Evolutionary conservation across 2,113 vertebrate species (phyloP), one percentile per base, ranked within the genome.

Genomic region (Cacatua alba): DNA sequence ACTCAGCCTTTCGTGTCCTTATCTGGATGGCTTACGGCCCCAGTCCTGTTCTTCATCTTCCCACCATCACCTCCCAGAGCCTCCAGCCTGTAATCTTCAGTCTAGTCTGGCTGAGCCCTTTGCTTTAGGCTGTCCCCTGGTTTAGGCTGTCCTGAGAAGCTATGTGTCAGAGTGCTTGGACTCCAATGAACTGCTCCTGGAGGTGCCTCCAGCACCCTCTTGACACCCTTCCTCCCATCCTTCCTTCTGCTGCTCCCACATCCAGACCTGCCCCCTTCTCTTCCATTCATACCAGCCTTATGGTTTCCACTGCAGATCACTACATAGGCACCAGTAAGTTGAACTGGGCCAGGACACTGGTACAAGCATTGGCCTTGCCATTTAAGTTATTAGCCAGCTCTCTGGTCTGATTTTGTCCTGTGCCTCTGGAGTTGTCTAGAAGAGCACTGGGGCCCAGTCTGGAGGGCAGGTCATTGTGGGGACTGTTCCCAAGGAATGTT

Each of bases 61-160:
- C 81, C 81, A 94, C 35, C 77, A 86, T 29, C 86, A 4, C 6
- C 33, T 89, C 74, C 33, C 62, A 89, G 39, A 67, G 55, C 80
- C 26, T 90, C 15, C 59, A 94, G 82, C 31, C 86, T 95, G 57
- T 92, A 92, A 97, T 95, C 94, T 94, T 72, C 81, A 92, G 33
- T 64, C 80, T 79, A 52, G 83, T 17, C 39, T 82, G 81, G 81
- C 89, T 4, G 77, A 68, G 48, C 35, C 72, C 64, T 75, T 63
- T 39, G 76, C 60, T 89, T 82, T 71, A 68, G 76, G 72, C 43
- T 88, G 75, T 74, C 70, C 75, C 52, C 63, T 72, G 25, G 6
- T 92, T 86, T 16, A 94, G 70, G 37, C 44, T 70, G 28, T 67
- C 68, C 63, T 65, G 59, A 93, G 78, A 82, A 88, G 39, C 24